Conservation (phyloP, 2,113 vertebrate species). For the Piaya cayana region DNA sequence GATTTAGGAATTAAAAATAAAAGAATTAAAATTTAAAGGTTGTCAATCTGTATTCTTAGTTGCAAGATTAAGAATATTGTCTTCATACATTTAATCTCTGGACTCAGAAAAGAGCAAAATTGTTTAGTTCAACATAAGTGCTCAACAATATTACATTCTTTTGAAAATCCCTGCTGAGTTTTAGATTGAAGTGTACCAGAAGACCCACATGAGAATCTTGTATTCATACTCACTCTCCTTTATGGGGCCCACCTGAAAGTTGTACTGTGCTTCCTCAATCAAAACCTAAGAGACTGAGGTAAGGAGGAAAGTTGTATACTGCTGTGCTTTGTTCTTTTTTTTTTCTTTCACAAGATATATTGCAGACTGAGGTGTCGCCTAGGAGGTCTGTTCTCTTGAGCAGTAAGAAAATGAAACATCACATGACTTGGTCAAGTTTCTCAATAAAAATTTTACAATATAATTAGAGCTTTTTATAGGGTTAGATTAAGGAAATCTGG, state of each 20-base stretch:
- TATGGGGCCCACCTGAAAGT: not conserved
- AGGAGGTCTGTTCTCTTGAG: not conserved
- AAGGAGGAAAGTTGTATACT: not conserved
- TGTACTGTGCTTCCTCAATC: not conserved
- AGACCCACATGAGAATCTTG: not conserved
- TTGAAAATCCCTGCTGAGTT: not conserved
- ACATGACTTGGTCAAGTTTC: not conserved
- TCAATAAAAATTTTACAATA: not conserved
- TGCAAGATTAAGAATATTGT: not conserved
- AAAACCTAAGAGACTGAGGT: not conserved
- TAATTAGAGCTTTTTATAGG: not conserved
- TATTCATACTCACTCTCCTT: not conserved
- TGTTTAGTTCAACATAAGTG: not conserved
- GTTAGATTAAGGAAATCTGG: not conserved
- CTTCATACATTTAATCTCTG: not conserved
- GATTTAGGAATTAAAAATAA: not conserved
- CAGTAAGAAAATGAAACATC: not conserved
- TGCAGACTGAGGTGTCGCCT: not conserved
- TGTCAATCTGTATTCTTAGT: not conserved
- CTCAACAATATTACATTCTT: not conserved
- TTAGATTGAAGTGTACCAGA: not conserved
- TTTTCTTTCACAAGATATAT: not conserved
- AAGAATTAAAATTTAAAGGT: not conserved
- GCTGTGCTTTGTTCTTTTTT: not conserved
- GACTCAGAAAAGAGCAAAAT: not conserved